Evolutionary conservation across 2,888 invertebrate genomes (phyloP).

Genomic region (Erannis defoliaria): DNA sequence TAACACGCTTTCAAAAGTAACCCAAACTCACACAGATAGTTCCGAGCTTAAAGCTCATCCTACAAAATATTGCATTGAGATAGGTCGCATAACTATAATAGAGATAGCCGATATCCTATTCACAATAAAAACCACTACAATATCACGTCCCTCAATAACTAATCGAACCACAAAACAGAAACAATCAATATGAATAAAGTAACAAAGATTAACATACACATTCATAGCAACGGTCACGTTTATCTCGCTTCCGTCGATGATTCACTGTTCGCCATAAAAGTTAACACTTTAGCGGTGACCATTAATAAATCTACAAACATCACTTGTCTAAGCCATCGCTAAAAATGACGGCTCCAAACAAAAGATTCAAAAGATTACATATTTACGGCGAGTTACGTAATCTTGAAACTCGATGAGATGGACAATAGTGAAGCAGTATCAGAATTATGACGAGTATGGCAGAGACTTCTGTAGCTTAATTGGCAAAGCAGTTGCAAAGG

Average conservation of each 20-base stretch:
- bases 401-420: slow-evolving; percentile 36
- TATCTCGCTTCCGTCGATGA: slow-evolving; percentile 42
- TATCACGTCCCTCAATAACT: slow-evolving; percentile 11
- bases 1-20: neutral
- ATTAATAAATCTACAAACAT: slow-evolving; percentile 37
- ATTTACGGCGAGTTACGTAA: slow-evolving; percentile 41
- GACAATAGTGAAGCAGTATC: too few relatives aligned
- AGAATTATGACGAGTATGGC: too few relatives aligned
- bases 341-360: slow-evolving; percentile 34
- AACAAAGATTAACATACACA: slow-evolving; percentile 41
- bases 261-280: slow-evolving; percentile 38
- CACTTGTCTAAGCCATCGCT: slow-evolving; percentile 27
- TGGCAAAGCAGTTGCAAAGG: too few relatives aligned
- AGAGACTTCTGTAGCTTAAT: too few relatives aligned
- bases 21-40: neutral
- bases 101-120: neutral
- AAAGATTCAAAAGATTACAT: slow-evolving; percentile 35
- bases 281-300: slow-evolving; percentile 28
- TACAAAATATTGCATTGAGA: neutral
- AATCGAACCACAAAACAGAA: slow-evolving; percentile 22
- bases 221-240: slow-evolving; percentile 38
- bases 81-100: neutral
- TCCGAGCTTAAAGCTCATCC: neutral
- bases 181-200: slow-evolving; percentile 35
- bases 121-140: too few relatives aligned